These are phyloP conservation scores for Corythornis cristatus DNA, from an alignment of 2,113 vertebrate genomes.

Conservation along the genomic window DNA sequence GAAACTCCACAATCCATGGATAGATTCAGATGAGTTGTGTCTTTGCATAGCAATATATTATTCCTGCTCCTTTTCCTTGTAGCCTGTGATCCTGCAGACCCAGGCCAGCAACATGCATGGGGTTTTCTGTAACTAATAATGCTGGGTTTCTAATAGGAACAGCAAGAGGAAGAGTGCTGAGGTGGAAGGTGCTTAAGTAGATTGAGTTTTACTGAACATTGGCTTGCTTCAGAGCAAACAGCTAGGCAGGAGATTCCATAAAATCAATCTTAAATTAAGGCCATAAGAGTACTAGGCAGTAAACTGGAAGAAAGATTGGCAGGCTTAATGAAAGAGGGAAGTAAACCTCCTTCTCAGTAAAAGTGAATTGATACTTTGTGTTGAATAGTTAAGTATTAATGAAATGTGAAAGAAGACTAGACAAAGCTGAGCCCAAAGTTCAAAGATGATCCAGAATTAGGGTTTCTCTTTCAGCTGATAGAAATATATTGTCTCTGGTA, in stretches of 20 bases:
- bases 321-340: conserved; percentile 39
- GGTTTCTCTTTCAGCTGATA: background rate
- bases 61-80: background rate
- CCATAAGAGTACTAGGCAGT: background rate
- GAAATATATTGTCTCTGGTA: background rate
- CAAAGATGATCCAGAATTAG: background rate
- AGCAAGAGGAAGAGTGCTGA: background rate
- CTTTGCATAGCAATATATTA: background rate
- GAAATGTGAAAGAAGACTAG: background rate
- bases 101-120: background rate
- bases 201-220: background rate
- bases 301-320: conserved; percentile 17
- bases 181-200: background rate
- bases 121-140: background rate
- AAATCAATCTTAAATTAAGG: conserved; percentile 31
- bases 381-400: conserved; percentile 35
- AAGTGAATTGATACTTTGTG: conserved; percentile 43
- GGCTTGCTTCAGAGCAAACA: background rate
- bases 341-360: conserved; percentile 11
- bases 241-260: background rate
- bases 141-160: background rate
- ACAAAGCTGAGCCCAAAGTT: conserved; percentile 7
- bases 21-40: background rate
- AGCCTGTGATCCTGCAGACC: background rate
- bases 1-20: background rate